These are phyloP conservation scores for Gymnocephalus cernua DNA, from an alignment of 2,113 vertebrate species.

Conservation along the genomic window DNA sequence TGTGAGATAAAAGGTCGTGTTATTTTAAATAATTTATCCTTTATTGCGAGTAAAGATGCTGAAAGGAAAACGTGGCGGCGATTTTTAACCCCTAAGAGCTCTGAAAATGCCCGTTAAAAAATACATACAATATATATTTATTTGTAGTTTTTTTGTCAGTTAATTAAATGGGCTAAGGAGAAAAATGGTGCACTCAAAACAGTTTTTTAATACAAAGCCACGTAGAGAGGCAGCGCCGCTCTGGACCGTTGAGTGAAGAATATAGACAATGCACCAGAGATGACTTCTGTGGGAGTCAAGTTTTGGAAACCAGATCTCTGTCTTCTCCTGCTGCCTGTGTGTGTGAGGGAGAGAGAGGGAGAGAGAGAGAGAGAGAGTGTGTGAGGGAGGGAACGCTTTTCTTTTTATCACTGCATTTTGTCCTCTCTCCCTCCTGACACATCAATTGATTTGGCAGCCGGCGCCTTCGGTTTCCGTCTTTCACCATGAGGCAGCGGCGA, in stretches of 20 bases:
- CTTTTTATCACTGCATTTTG: slow-evolving; percentile 78
- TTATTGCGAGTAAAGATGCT: slow-evolving; percentile 98
- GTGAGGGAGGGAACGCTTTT: slow-evolving; percentile 42
- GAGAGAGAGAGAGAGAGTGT: not conserved
- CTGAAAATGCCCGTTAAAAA: slow-evolving; percentile 55
- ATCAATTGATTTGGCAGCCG: slow-evolving; percentile 78
- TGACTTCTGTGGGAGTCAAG: slow-evolving; percentile 74
- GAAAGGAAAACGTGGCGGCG: slow-evolving; percentile 93
- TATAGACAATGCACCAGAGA: slow-evolving; percentile 76
- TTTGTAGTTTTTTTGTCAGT: slow-evolving; percentile 47
- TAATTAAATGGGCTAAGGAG: slow-evolving; percentile 73
- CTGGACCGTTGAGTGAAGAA: slow-evolving; percentile 58
- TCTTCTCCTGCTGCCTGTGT: slow-evolving; percentile 42
- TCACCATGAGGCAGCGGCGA: slow-evolving; percentile 58
- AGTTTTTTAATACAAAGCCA: slow-evolving; percentile 73
- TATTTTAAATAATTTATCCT: slow-evolving; percentile 99
- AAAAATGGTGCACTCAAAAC: slow-evolving; percentile 55
- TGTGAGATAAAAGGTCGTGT: slow-evolving; percentile 99
- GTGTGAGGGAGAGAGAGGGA: not conserved
- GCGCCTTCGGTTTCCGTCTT: slow-evolving; percentile 69
- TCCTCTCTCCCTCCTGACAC: slow-evolving; percentile 82
- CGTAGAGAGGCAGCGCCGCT: slow-evolving; percentile 59
- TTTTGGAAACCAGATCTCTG: slow-evolving; percentile 62
- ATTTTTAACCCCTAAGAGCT: slow-evolving; percentile 90
- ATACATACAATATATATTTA: slow-evolving; percentile 32